These are phyloP conservation scores for Drosophila putrida DNA, from an alignment of 2,888 invertebrate genomes.

Conservation along the genomic window DNA sequence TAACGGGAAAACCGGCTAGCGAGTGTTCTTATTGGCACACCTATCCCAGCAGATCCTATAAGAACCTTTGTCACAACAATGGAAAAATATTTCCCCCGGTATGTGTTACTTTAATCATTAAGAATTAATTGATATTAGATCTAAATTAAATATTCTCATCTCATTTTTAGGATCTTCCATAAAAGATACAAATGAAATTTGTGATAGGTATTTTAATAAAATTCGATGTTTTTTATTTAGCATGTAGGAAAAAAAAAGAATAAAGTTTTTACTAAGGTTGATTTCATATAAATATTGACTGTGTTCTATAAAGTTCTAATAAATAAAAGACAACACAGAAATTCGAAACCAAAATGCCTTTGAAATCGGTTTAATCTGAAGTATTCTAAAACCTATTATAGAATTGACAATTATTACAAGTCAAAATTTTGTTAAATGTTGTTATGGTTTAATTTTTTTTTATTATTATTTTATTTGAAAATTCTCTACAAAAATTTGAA, in stretches of 20 bases:
- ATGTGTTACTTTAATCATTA: neutral
- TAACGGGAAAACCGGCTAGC: conserved; percentile 31
- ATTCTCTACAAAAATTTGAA: neutral
- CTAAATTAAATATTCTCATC: neutral
- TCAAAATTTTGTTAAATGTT: neutral
- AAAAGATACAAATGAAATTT: neutral
- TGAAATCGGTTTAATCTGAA: no score
- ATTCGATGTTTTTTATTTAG: neutral
- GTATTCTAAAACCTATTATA: neutral
- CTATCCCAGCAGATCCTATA: conserved; percentile 19
- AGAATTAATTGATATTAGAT: no score
- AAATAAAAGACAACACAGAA: no score
- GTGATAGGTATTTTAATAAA: neutral
- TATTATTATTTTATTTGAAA: conserved; percentile 5
- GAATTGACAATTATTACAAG: neutral
- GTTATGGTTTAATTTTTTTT: neutral
- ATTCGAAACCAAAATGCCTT: no score
- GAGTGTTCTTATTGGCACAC: conserved; percentile 35
- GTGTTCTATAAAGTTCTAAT: no score
- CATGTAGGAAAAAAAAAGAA: neutral
- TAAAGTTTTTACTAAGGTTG: neutral
- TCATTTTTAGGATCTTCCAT: neutral
- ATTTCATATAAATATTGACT: neutral
- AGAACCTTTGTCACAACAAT: conserved; percentile 39
- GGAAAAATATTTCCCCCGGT: conserved; percentile 18